These are phyloP conservation scores for Myzus persicae DNA, from an alignment of 1,140 invertebrate genomes.

Conservation along the genomic window DNA sequence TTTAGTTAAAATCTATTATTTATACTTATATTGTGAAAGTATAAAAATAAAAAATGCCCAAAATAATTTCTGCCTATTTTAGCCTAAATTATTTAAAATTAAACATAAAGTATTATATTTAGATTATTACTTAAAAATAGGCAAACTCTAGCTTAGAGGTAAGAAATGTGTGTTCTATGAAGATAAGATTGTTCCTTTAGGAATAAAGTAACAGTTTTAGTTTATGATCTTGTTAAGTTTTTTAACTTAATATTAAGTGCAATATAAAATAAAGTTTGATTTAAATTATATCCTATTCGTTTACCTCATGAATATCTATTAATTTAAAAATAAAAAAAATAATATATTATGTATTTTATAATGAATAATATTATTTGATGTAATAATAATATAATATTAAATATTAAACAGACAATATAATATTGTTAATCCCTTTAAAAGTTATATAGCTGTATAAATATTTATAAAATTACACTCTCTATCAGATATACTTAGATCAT, in stretches of 20 bases:
- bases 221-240: constrained; percentile 44
- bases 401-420: constrained; percentile 30
- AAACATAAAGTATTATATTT: constrained; percentile 31
- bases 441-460: not conserved
- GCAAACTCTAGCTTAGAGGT: constrained; percentile 1
- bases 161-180: constrained; percentile 32
- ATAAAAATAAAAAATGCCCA: constrained; percentile 9
- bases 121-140: constrained; percentile 51
- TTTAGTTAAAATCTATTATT: constrained; percentile 23
- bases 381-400: constrained; percentile 14
- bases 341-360: not conserved
- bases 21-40: constrained; percentile 17
- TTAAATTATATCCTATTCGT: constrained; percentile 47
- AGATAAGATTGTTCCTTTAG: constrained; percentile 51
- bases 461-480: constrained; percentile 11
- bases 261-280: constrained; percentile 46
- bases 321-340: constrained; percentile 26
- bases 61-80: constrained; percentile 38
- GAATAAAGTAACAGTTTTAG: constrained; percentile 34
- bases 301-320: constrained; percentile 48
- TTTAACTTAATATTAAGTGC: constrained; percentile 56
- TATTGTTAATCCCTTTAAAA: constrained; percentile 32
- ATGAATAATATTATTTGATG: constrained; percentile 26
- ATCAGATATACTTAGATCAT: constrained; percentile 18
- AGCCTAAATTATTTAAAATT: constrained; percentile 22